These are phyloP conservation scores for Hypomesus transpacificus DNA, from an alignment of 2,113 vertebrate genomes.

Conservation along the genomic window DNA sequence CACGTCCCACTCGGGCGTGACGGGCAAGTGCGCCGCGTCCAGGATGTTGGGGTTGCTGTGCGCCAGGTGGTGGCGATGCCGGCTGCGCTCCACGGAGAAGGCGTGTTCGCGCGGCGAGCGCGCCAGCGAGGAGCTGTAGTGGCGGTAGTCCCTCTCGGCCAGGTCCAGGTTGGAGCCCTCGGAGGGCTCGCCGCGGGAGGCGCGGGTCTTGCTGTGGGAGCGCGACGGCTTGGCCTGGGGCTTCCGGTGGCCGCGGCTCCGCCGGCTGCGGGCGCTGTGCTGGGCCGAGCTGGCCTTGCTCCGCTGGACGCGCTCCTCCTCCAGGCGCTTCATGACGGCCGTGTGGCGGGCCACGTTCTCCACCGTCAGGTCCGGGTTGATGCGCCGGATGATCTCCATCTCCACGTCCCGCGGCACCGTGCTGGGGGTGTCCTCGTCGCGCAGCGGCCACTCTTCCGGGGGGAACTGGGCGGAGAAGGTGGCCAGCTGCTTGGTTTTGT, in stretches of 20 bases:
- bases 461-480: conserved; percentile 98
- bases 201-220: conserved; percentile 92
- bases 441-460: conserved; percentile 94
- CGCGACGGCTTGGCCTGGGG: conserved; percentile 86
- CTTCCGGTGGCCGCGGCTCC: conserved; percentile 88
- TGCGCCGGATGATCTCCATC: conserved; percentile 96
- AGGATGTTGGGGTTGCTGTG: conserved; percentile 89
- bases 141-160: conserved; percentile 84
- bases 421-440: conserved; percentile 90
- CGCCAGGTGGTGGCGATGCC: conserved; percentile 84
- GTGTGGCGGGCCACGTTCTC: conserved; percentile 97
- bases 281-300: conserved; percentile 92
- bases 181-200: conserved; percentile 86
- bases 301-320: conserved; percentile 93
- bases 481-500: conserved; percentile 92
- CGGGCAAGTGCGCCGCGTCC: conserved; percentile 89
- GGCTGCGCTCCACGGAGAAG: conserved; percentile 86
- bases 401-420: conserved; percentile 92
- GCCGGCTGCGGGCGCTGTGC: conserved; percentile 89
- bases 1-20: conserved; percentile 97
- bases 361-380: conserved; percentile 96
- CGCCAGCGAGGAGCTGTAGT: conserved; percentile 80
- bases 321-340: conserved; percentile 96
- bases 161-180: conserved; percentile 88
- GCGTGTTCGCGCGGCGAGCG: conserved; percentile 88